A percentile compares a stretch with the other conserved stretches of the same genome.
phyloP scores from a whole-genome alignment of 2,888 invertebrate genomes.

The Antheraea yamamai region DNA sequence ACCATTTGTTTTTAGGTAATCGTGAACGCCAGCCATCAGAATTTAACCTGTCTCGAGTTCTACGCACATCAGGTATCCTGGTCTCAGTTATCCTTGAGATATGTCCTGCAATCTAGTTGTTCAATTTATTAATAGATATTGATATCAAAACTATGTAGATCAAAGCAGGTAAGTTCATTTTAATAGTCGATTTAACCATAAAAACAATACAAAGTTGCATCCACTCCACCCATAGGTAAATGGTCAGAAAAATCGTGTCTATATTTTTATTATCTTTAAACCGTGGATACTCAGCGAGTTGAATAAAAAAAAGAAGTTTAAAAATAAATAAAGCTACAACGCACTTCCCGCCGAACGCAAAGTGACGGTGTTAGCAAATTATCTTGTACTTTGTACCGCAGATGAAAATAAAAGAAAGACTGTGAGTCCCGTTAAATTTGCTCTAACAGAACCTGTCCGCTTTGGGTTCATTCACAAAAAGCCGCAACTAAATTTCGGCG shows the following conservation, averaged over 20 bases:
- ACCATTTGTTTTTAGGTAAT: no score
- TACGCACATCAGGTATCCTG: no score
- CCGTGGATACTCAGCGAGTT: neutral
- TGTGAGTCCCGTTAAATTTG: slow-evolving; percentile 70
- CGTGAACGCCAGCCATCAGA: no score
- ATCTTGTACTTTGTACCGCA: slow-evolving; percentile 19
- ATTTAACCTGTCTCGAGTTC: no score
- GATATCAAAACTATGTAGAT: neutral
- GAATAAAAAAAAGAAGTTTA: neutral
- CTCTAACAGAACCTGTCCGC: slow-evolving; percentile 68
- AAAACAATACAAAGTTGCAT: neutral
- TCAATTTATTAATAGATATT: neutral
- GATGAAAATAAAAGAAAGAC: slow-evolving; percentile 31
- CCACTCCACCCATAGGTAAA: neutral
- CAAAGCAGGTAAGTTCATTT: neutral
- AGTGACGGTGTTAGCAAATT: slow-evolving; percentile 22
- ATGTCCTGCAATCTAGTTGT: neutral
- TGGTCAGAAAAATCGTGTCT: neutral
- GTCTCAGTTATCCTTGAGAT: no score
- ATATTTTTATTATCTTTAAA: neutral
- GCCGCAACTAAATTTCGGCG: slow-evolving; percentile 60
- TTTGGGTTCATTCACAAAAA: slow-evolving; percentile 74
- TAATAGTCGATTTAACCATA: neutral
- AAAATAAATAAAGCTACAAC: slow-evolving; percentile 1
- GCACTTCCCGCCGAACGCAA: slow-evolving; percentile 12